Percentiles rank a stretch among this genome's conserved stretches.
phyloP scores from a whole-genome alignment of 2,797 vertebrate species.

The Girardinus metallicus region DNA sequence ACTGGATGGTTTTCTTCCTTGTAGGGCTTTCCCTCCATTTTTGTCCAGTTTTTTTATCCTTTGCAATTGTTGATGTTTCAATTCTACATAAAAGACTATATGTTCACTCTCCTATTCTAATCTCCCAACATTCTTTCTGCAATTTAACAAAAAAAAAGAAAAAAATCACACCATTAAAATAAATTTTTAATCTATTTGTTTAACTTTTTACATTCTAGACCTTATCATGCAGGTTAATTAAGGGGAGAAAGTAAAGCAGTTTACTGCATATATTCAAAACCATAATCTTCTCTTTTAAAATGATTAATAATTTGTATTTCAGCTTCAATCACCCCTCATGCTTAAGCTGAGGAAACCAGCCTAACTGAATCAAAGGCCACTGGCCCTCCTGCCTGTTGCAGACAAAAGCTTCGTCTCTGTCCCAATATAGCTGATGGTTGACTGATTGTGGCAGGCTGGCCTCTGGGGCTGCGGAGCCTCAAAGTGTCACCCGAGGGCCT shows the following conservation, averaged over 20 bases:
- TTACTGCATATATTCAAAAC: not conserved
- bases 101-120: no score
- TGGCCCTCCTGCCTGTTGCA: slow-evolving; percentile 22
- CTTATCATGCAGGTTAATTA: not conserved
- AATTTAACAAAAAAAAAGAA: not conserved
- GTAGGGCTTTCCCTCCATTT: no score
- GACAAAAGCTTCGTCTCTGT: slow-evolving; percentile 17
- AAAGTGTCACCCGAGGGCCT: slow-evolving; percentile 19
- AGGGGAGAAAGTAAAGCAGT: not conserved
- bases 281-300: not conserved
- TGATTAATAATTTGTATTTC: not conserved
- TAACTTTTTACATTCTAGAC: not conserved
- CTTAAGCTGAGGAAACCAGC: not conserved
- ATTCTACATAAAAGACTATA: no score
- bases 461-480: slow-evolving; percentile 16
- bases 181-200: not conserved
- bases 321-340: not conserved
- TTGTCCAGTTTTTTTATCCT: no score
- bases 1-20: no score
- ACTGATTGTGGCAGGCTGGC: slow-evolving; percentile 24
- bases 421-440: slow-evolving; percentile 13
- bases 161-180: not conserved
- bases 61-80: no score
- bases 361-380: slow-evolving; percentile 33
- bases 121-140: not conserved